These are phyloP conservation scores for Procambarus clarkii DNA, from an alignment of 1,140 invertebrate species.

Conservation along the genomic window DNA sequence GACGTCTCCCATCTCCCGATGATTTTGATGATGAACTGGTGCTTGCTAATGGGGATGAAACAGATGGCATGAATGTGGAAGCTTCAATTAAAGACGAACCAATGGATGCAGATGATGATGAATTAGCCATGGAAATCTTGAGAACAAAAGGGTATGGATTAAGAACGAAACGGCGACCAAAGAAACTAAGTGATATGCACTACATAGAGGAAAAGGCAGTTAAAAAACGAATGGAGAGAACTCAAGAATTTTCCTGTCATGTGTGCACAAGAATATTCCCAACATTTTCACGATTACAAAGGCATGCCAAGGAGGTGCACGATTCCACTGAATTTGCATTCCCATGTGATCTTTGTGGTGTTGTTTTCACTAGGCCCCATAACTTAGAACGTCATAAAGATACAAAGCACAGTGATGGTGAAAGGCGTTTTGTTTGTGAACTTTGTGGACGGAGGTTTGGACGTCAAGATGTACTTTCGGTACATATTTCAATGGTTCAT, in stretches of 20 bases:
- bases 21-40: slow-evolving; percentile 44
- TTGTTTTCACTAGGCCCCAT: slow-evolving; percentile 54
- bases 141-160: slow-evolving; percentile 50
- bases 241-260: slow-evolving; percentile 38
- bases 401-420: slow-evolving; percentile 52
- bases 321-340: slow-evolving; percentile 54
- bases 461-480: slow-evolving; percentile 53
- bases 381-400: slow-evolving; percentile 60
- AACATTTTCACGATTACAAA: slow-evolving; percentile 47
- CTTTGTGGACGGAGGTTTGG: slow-evolving; percentile 48
- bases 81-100: slow-evolving; percentile 31
- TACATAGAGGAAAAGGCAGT: slow-evolving; percentile 58
- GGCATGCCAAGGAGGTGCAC: slow-evolving; percentile 51
- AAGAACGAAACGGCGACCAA: slow-evolving; percentile 45
- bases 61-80: neutral
- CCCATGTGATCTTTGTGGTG: slow-evolving; percentile 56
- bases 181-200: slow-evolving; percentile 62
- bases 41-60: slow-evolving; percentile 14
- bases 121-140: slow-evolving; percentile 40
- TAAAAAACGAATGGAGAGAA: slow-evolving; percentile 24
- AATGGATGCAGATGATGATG: slow-evolving; percentile 25
- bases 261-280: slow-evolving; percentile 40
- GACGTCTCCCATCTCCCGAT: slow-evolving; percentile 37
- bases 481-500: slow-evolving; percentile 59
- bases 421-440: slow-evolving; percentile 54